A percentile compares a stretch with the other conserved stretches of the same genome.
These are phyloP conservation scores for Melanotus villosus DNA, from an alignment of 2,888 invertebrate genomes.

Conservation along the genomic window DNA sequence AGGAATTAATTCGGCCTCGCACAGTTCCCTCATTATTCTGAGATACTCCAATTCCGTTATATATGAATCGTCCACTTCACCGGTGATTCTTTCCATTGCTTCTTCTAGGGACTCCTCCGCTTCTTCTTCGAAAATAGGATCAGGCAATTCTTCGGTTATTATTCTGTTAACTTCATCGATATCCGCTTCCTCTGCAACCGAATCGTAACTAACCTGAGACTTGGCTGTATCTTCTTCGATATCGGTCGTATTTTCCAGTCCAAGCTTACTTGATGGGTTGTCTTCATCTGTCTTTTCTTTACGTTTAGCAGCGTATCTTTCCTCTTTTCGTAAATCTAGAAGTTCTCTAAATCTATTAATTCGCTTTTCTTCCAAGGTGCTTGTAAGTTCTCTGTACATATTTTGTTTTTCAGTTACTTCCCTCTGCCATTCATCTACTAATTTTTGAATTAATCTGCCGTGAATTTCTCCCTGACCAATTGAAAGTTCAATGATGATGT, in stretches of 20 bases:
- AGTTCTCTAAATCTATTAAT: conserved; percentile 56
- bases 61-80: conserved; percentile 68
- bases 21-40: conserved; percentile 64
- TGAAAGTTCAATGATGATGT: conserved; percentile 72
- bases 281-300: conserved; percentile 43
- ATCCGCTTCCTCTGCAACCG: conserved; percentile 70
- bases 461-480: conserved; percentile 57
- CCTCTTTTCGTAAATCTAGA: conserved; percentile 59
- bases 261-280: neutral
- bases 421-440: conserved; percentile 61
- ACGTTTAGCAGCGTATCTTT: conserved; percentile 57
- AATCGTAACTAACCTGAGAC: conserved; percentile 64
- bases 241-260: conserved; percentile 15
- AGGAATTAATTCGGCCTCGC: conserved; percentile 68
- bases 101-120: conserved; percentile 68
- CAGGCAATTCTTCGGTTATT: conserved; percentile 66
- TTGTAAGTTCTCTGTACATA: conserved; percentile 49
- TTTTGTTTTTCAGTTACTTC: conserved; percentile 64
- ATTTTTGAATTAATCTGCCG: conserved; percentile 53
- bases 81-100: conserved; percentile 68
- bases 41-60: conserved; percentile 69
- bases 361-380: conserved; percentile 58
- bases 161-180: conserved; percentile 67
- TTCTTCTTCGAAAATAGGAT: conserved; percentile 69
- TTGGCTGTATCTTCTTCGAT: conserved; percentile 47